Base-by-base conservation (phyloP, 2,888 invertebrate species). In the Gisinianus flammeolus region DNA sequence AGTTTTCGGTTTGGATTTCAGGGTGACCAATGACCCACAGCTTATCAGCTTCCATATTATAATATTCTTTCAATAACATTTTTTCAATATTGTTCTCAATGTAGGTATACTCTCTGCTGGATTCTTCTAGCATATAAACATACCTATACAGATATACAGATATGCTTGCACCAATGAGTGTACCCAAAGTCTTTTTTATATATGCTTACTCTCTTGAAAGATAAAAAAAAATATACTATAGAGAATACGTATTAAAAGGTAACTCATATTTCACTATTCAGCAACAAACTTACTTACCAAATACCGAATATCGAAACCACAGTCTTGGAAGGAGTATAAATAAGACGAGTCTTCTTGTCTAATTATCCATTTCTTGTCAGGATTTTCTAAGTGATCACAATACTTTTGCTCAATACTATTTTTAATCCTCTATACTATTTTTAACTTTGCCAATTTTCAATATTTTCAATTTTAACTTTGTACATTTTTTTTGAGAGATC, bases 11-110 rank as follows among this genome's bases (percentile, higher is more conserved):
- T 33, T 58, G 33, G 44, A 44, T 70, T 77, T 77, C 70, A 64
- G 67, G 64, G 62, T 64, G 77, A 77, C 69, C 69, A 44, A 58
- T 77, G 77, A 77, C 64, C 76, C 76, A n/a, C n/a, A 69, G 22
- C 56, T 69, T 69, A 69, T 76, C 76, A 33, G 58, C 30, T 31
- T 28, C 44, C 35, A 0, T 44, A 2, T 16, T 6, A 44, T n/a
- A 44, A 6, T 4, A 44, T 19, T 4, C 2, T 30, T 68, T 56
- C 56, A 69, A 70, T 70, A 66, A 70, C 77, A 70, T 77, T 58
- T 66, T 70, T 58, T 67, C 56, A 67, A 31, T 35, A 78, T 44
- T 58, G 78, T 72, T 31, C 54, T 58, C n/a, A n/a, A n/a, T n/a
- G n/a, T n/a, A 8, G 28, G 8, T 12, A 77, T 71, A 68, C 22